Base-by-base conservation (phyloP, 2,113 vertebrate genomes). In the Zootoca vivipara region DNA sequence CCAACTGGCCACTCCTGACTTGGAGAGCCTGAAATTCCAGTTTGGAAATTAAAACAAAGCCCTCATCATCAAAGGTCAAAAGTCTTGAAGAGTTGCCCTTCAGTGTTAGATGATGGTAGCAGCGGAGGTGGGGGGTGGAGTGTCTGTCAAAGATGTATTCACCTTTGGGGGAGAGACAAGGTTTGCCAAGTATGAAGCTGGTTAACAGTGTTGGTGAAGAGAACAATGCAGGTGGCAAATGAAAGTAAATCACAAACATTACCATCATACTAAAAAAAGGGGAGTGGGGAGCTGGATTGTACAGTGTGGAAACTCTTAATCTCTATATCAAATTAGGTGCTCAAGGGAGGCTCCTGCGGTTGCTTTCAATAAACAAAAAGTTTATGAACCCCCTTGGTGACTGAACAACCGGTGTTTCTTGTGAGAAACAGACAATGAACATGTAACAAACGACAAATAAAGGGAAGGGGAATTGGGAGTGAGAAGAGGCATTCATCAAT, bases 401-500 rank as follows among this genome's bases (percentile, higher is more conserved):
- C 16, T n/a, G 52, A 7, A 42, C 72, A 67, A 38, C 28, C 20
- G 16, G 73, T 4, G 0, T 0, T 82, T 64, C 62, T n/a, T 0
- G 30, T 0, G 52, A 75, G 65, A 33, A 78, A 15, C 30, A 12
- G 42, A 74, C 69, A 33, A 24, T 0, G 3, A 30, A 12, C 64
- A 75, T 7, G 86, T 70, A 74, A 72, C 56, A 12, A 28, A 1
- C 2, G 28, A 46, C 33, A 0, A 0, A 24, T 0, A 58, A 62
- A 24, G 0, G 28, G 2, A 52, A 0, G 0, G 24, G 56, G 58
- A n/a, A 1, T 65, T 52, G 16, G 56, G 28, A 52, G 58, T 30
- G 69, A 74, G 46, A 52, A 64, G 58, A 87, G 84, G 86, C 26
- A 87, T 28, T 62, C 72, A 65, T 85, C 78, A 35, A 40, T 40